These are phyloP conservation scores for Drosophila leontia DNA, from an alignment of 1,140 invertebrate genomes.

Conservation along the genomic window DNA sequence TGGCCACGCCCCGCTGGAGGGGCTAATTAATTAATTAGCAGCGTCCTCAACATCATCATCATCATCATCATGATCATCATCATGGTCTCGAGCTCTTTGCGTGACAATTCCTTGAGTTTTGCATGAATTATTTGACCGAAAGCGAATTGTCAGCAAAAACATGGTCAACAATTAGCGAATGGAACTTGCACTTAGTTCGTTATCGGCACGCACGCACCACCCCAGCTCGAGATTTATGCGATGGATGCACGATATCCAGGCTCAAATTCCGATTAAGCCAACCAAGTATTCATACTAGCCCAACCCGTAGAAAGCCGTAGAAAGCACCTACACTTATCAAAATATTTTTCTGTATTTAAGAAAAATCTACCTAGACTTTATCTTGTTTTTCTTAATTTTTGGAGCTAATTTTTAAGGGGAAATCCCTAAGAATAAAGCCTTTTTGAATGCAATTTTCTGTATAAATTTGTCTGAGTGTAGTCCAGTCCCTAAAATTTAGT, in stretches of 20 bases:
- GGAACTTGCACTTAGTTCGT: constrained; percentile 43
- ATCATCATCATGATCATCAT: constrained; percentile 11
- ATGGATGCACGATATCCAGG: constrained; percentile 47
- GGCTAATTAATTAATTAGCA: constrained; percentile 78
- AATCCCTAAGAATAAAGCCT: no score
- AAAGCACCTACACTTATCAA: no score
- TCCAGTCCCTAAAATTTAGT: constrained; percentile 17
- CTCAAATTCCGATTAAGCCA: neutral
- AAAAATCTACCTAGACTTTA: no score
- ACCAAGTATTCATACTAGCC: no score
- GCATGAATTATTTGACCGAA: constrained; percentile 59
- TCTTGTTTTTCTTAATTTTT: no score
- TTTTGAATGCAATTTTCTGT: no score
- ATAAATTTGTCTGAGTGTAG: no score
- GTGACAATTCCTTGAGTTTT: constrained; percentile 64
- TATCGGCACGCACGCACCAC: constrained; percentile 67
- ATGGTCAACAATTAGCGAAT: constrained; percentile 72
- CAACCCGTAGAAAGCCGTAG: no score
- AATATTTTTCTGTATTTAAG: no score
- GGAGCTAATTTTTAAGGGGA: no score
- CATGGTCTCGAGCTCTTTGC: constrained; percentile 36
- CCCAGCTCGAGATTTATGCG: constrained; percentile 60
- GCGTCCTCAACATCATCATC: constrained; percentile 48
- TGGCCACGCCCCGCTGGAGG: constrained; percentile 40
- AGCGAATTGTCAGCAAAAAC: constrained; percentile 76